A percentile compares a stretch with the other conserved stretches of the same genome.
Conservation (phyloP, 92 coral and sea anemone genomes). For the Epizoanthus ramosus region DNA sequence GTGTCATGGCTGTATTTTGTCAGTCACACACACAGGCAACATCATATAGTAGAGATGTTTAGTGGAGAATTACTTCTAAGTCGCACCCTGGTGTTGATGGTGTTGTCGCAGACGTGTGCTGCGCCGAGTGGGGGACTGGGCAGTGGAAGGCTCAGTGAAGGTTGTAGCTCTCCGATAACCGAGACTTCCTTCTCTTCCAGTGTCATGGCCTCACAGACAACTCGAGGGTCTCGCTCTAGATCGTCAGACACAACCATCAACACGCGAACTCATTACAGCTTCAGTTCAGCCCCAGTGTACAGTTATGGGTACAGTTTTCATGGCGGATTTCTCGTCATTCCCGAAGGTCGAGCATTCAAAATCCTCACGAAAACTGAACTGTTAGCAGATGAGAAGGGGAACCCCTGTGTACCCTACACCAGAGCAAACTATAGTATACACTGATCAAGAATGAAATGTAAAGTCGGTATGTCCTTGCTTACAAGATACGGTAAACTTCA, state of each 20-base stretch:
- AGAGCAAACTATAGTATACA: neutral
- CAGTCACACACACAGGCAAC: too few species aligned
- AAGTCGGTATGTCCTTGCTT: too few species aligned
- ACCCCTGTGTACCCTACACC: neutral
- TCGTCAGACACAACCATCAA: neutral
- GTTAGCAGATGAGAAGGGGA: neutral
- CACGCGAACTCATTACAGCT: neutral
- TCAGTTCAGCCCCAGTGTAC: constrained; percentile 2
- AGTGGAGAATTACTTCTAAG: too few species aligned
- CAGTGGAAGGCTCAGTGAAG: too few species aligned
- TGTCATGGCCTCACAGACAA: neutral
- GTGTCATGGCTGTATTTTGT: too few species aligned
- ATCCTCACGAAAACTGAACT: neutral
- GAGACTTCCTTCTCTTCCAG: neutral
- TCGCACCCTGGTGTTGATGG: too few species aligned
- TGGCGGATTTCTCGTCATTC: constrained; percentile 4
- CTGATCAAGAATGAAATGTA: constrained; percentile 2
- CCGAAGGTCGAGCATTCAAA: neutral
- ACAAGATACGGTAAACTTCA: too few species aligned
- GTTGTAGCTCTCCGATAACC: too few species aligned
- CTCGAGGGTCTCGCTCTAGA: constrained; percentile 17
- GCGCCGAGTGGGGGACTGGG: too few species aligned
- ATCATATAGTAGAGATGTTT: too few species aligned
- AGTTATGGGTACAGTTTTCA: constrained; percentile 4
- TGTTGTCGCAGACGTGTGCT: too few species aligned